Evolutionary conservation across 2,888 invertebrate species (phyloP), one percentile per base, ranked within the genome.

Genomic region (Lacanobia oleracea): DNA sequence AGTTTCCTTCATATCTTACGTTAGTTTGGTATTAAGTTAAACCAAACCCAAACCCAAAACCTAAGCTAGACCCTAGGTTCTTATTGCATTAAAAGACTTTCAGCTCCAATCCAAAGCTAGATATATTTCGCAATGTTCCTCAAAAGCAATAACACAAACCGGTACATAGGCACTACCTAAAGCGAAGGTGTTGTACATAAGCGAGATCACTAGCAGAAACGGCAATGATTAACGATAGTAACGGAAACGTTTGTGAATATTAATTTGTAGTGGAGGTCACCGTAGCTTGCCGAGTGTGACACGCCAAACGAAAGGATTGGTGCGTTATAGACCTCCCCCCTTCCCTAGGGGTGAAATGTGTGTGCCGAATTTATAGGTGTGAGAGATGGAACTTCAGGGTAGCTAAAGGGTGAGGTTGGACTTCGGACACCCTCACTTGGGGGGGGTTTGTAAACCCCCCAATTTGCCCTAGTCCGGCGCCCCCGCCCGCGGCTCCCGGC

Each of bases 311-410:
- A 95, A 95, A 95, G 95, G 95, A 95, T 95, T 95, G 95, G 94
- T 92, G 91, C 93, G 93, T 91, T 92, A 91, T 93, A 91, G 91
- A 90, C 91, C 92, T 89, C 93, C 93, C 77, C 83, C 87, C 93
- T 91, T 81, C 84, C 93, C 91, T 91, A 90, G 91, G 95, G 95
- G 95, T 93, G 93, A 94, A 94, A 94, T 94, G 96, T 95, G 94
- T 96, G 96, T 95, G 94, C 94, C 94, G 94, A 95, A 95, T 95
- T 95, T 95, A 95, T 95, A 95, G 96, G 95, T 95, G 95, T 96
- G 95, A 95, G 95, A 95, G 95, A 95, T 96, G 95, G 95, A 95
- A 96, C 95, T 96, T 96, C 94, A 95, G 95, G 95, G 95, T 94
- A 94, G 95, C 94, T 92, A 95, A 96, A 95, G 95, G 95, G 95